These are phyloP conservation scores for Rhagologus leucostigma DNA, from an alignment of 2,113 vertebrate species.

Conservation along the genomic window DNA sequence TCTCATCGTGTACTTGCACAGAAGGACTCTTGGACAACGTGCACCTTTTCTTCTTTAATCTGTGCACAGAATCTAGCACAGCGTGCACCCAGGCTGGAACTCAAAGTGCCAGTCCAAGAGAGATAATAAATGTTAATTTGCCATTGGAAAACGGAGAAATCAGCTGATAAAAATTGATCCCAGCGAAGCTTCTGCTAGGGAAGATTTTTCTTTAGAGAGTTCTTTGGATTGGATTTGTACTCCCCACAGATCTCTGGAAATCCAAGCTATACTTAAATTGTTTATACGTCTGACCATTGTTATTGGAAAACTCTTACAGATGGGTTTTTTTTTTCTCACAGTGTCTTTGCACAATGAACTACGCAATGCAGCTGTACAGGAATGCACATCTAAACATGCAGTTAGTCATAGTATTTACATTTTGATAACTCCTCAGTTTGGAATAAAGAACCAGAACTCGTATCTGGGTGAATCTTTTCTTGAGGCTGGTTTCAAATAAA, in stretches of 20 bases:
- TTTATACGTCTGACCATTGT: background rate
- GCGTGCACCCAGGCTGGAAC: background rate
- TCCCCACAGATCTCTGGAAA: background rate
- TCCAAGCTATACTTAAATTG: background rate
- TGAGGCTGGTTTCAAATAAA: conserved; percentile 35
- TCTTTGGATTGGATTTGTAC: background rate
- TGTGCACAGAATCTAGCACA: background rate
- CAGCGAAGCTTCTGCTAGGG: background rate
- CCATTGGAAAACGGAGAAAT: background rate
- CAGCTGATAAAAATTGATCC: background rate
- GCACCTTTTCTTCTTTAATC: background rate
- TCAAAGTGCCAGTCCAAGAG: background rate
- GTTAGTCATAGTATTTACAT: conserved; percentile 70
- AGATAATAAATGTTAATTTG: background rate
- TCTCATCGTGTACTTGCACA: background rate
- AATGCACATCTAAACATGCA: conserved; percentile 45
- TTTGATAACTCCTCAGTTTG: conserved; percentile 67
- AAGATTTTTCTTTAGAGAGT: background rate
- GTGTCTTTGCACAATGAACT: background rate
- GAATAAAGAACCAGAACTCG: conserved; percentile 39
- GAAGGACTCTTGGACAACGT: background rate
- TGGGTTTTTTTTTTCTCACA: background rate
- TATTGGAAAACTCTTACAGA: background rate
- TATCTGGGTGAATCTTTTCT: conserved; percentile 54
- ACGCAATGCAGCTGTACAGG: conserved; percentile 3